phyloP scores from a whole-genome alignment of 2,888 invertebrate genomes.

The Andrena fulva region DNA sequence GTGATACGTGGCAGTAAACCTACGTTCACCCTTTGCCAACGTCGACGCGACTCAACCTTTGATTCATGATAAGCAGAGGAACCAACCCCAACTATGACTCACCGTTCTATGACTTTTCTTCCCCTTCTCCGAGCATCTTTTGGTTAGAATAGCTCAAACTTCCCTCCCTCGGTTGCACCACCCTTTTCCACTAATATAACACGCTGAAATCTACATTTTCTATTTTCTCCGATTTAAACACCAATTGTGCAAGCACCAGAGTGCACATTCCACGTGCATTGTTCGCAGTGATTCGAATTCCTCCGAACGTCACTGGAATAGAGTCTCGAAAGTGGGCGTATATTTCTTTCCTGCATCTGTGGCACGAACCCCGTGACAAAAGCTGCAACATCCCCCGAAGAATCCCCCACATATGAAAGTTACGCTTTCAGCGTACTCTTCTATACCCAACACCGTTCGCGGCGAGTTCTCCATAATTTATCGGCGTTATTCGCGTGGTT shows the following conservation, averaged over 20 bases:
- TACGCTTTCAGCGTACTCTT: slow-evolving; percentile 24
- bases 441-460: slow-evolving; percentile 23
- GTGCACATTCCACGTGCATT: background rate
- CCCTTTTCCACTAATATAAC: background rate
- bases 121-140: background rate
- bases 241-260: background rate
- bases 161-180: too few relatives aligned
- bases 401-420: slow-evolving; percentile 31
- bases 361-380: slow-evolving; percentile 1
- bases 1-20: slow-evolving; percentile 35
- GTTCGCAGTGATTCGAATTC: background rate
- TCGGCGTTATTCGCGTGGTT: slow-evolving; percentile 63
- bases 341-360: slow-evolving; percentile 14
- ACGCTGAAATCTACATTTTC: background rate
- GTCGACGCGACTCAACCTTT: slow-evolving; percentile 11
- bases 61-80: slow-evolving; percentile 51
- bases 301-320: slow-evolving; percentile 17
- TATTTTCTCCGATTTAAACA: background rate
- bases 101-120: slow-evolving; percentile 7
- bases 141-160: background rate
- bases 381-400: background rate
- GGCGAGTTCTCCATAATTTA: slow-evolving; percentile 63
- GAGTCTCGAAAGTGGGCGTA: slow-evolving; percentile 6
- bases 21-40: slow-evolving; percentile 33
- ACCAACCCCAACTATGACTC: slow-evolving; percentile 22